phyloP scores from a whole-genome alignment of 2,113 vertebrate genomes.

The Actenoides hombroni region DNA sequence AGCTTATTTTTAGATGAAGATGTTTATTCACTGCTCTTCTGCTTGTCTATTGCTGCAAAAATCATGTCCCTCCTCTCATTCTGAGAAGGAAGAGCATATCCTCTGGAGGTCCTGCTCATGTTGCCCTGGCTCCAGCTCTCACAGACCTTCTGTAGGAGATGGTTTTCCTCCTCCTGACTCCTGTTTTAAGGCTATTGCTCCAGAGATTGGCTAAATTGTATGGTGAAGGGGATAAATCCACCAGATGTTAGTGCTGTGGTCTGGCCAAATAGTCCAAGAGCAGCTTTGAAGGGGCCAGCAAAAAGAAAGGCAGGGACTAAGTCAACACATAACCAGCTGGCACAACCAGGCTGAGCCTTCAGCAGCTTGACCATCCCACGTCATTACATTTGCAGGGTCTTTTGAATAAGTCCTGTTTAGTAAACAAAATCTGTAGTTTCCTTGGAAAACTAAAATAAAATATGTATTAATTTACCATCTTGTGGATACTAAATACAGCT shows the following conservation, averaged over 20 bases:
- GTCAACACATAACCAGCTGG: not conserved
- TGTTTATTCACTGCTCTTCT: not conserved
- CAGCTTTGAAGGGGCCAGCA: not conserved
- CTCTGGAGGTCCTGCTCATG: not conserved
- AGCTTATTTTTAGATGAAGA: not conserved
- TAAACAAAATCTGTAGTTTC: conserved; percentile 12
- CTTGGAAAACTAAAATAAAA: not conserved
- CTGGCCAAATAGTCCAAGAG: not conserved
- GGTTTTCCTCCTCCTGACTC: not conserved
- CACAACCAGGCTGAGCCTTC: not conserved
- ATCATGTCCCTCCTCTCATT: not conserved
- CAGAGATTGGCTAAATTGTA: not conserved
- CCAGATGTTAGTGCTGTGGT: not conserved
- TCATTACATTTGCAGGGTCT: not conserved
- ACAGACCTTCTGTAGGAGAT: not conserved
- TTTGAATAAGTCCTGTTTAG: not conserved
- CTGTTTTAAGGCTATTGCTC: not conserved
- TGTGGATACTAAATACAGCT: not conserved
- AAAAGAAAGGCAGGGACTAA: not conserved
- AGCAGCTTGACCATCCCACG: not conserved
- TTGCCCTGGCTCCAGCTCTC: not conserved
- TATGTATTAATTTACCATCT: not conserved
- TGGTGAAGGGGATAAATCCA: not conserved
- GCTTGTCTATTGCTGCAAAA: not conserved
- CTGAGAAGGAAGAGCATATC: not conserved